Evolutionary conservation across 37 sponge, comb jelly and placozoan genomes (phyloP).

Genomic region (Bolinopsis microptera): DNA sequence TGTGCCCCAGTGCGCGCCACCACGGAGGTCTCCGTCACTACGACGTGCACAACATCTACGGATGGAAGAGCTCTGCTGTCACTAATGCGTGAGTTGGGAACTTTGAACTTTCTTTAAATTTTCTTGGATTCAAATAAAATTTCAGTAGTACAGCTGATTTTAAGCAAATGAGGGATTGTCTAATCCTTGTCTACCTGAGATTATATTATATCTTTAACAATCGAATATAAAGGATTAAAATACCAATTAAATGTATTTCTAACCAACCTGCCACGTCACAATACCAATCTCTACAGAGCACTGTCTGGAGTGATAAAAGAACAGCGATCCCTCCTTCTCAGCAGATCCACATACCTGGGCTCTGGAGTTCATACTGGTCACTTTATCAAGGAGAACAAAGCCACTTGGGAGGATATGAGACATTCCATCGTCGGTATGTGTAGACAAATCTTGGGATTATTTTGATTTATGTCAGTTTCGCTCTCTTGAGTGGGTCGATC

Average conservation of each 20-base stretch:
- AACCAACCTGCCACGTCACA: too few relatives aligned
- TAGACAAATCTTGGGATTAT: too few relatives aligned
- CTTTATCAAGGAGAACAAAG: conserved; percentile 79
- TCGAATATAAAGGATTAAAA: too few relatives aligned
- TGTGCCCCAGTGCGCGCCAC: conserved; percentile 5
- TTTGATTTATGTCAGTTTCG: too few relatives aligned
- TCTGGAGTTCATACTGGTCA: conserved; percentile 74
- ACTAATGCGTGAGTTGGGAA: background rate
- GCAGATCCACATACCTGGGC: conserved; percentile 76
- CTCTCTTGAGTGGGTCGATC: too few relatives aligned
- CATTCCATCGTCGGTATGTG: conserved; percentile 68
- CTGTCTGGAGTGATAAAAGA: background rate
- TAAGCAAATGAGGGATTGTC: too few relatives aligned
- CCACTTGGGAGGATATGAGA: conserved; percentile 74
- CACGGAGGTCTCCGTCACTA: conserved; percentile 7
- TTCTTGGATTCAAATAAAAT: too few relatives aligned
- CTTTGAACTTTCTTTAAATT: too few relatives aligned
- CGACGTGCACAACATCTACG: background rate
- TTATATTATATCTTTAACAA: too few relatives aligned
- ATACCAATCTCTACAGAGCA: background rate
- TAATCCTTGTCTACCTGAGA: too few relatives aligned
- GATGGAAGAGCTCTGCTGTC: background rate
- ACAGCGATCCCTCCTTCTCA: conserved; percentile 71
- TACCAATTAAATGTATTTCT: too few relatives aligned
- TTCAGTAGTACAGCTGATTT: too few relatives aligned